Conservation (phyloP, 2,888 invertebrate species). For the Adela reaumurella region DNA sequence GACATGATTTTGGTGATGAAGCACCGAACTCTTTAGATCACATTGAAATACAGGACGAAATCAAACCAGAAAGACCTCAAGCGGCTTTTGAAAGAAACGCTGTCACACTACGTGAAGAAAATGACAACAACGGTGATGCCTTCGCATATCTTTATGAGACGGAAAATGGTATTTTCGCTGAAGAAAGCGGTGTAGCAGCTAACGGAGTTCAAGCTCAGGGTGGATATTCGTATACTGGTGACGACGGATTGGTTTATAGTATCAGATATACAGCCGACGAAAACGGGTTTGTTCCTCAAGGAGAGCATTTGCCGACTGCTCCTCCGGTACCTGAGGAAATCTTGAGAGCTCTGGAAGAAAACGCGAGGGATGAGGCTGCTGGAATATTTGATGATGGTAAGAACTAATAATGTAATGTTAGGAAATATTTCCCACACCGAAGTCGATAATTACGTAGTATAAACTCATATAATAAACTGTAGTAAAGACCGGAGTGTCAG, state of each 20-base stretch:
- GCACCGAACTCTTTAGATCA: too few relatives aligned
- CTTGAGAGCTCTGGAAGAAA: slow-evolving; percentile 37
- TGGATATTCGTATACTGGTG: slow-evolving; percentile 40
- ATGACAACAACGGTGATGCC: slow-evolving; percentile 22
- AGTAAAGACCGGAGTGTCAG: too few relatives aligned
- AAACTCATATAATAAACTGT: too few relatives aligned
- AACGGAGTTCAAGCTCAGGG: slow-evolving; percentile 44
- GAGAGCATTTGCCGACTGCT: slow-evolving; percentile 41
- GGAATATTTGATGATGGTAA: slow-evolving; percentile 45
- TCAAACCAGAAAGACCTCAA: slow-evolving; percentile 30
- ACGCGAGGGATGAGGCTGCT: slow-evolving; percentile 42
- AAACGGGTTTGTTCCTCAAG: slow-evolving; percentile 41
- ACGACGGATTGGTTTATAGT: slow-evolving; percentile 37
- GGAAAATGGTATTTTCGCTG: slow-evolving; percentile 40
- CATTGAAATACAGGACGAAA: too few relatives aligned
- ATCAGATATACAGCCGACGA: slow-evolving; percentile 41
- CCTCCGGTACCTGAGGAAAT: slow-evolving; percentile 44
- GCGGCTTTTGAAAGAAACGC: slow-evolving; percentile 37
- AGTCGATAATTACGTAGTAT: too few relatives aligned
- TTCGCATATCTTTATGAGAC: slow-evolving; percentile 40
- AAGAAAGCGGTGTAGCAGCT: slow-evolving; percentile 35
- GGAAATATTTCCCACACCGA: too few relatives aligned
- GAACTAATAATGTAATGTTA: background rate
- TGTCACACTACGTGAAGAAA: slow-evolving; percentile 36
- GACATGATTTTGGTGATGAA: too few relatives aligned